Evolutionary conservation across 2,888 invertebrate genomes (phyloP).

Genomic region (Caenorhabditis becei): DNA sequence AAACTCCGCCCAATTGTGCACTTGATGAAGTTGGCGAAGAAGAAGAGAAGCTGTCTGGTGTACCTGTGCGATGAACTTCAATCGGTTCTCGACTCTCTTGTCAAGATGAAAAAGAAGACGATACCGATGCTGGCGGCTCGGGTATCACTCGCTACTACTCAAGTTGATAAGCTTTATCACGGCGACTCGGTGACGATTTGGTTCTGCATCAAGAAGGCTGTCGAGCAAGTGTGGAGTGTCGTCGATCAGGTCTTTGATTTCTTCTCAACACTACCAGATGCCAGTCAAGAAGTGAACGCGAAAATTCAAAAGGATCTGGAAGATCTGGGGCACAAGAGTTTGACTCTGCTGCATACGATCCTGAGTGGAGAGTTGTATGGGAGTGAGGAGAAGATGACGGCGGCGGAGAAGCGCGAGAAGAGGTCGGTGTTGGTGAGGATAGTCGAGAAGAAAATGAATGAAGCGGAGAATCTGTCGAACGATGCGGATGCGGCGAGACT

Average conservation of each 20-base stretch:
- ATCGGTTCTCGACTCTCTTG: conserved; percentile 20
- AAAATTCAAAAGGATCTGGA: conserved; percentile 46
- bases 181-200: conserved; percentile 37
- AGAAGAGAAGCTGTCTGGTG: conserved; percentile 39
- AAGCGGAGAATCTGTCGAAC: conserved; percentile 17
- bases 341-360: conserved; percentile 32
- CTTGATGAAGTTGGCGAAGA: conserved; percentile 40
- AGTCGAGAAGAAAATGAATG: conserved; percentile 28
- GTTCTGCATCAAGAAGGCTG: conserved; percentile 49
- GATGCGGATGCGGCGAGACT: conserved; percentile 28
- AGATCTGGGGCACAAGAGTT: conserved; percentile 43
- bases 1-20: conserved; percentile 52
- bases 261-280: conserved; percentile 11
- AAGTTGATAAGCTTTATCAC: conserved; percentile 36
- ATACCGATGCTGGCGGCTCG: conserved; percentile 28
- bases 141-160: background rate
- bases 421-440: conserved; percentile 19
- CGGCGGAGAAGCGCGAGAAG: conserved; percentile 22
- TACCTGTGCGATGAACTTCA: conserved; percentile 56
- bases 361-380: conserved; percentile 36
- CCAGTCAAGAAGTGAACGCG: conserved; percentile 23
- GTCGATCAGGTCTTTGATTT: conserved; percentile 32
- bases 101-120: conserved; percentile 25
- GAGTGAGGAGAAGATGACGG: conserved; percentile 37
- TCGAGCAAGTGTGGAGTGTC: conserved; percentile 40